Conservation (phyloP, 1,140 invertebrate genomes). For the Cyrtorhinus lividipennis region DNA sequence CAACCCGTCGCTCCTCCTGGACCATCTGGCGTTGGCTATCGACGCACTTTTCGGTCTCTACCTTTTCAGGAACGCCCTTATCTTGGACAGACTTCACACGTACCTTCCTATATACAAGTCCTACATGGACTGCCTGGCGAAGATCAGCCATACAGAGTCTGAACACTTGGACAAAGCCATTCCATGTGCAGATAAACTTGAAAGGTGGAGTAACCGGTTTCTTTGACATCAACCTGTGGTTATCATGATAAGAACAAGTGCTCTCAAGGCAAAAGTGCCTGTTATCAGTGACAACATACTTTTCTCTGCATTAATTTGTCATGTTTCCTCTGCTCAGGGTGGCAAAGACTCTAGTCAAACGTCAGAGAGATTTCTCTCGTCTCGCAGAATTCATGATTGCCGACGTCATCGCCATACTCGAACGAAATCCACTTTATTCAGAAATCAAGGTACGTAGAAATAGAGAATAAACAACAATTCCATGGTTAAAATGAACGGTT, state of each 20-base stretch:
- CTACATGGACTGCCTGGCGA: conserved; percentile 17
- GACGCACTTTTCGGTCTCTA: conserved; percentile 17
- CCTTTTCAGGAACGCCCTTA: conserved; percentile 21
- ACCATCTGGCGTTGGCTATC: neutral
- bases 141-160: neutral
- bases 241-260: neutral
- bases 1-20: neutral
- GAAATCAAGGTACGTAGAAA: conserved; percentile 32
- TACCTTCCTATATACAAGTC: conserved; percentile 26
- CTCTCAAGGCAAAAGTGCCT: no score
- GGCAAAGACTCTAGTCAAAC: conserved; percentile 27
- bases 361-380: conserved; percentile 31
- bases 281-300: no score
- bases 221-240: no score
- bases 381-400: conserved; percentile 31
- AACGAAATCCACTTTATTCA: conserved; percentile 29
- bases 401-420: conserved; percentile 32
- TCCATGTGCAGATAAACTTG: conserved; percentile 25
- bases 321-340: no score
- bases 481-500: neutral
- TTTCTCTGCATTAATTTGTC: no score
- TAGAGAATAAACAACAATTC: no score
- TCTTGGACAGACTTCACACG: conserved; percentile 26
- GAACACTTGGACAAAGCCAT: conserved; percentile 23
- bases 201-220: no score